These are phyloP conservation scores for Drosophila prosaltans DNA, from an alignment of 1,140 invertebrate species.

Conservation along the genomic window DNA sequence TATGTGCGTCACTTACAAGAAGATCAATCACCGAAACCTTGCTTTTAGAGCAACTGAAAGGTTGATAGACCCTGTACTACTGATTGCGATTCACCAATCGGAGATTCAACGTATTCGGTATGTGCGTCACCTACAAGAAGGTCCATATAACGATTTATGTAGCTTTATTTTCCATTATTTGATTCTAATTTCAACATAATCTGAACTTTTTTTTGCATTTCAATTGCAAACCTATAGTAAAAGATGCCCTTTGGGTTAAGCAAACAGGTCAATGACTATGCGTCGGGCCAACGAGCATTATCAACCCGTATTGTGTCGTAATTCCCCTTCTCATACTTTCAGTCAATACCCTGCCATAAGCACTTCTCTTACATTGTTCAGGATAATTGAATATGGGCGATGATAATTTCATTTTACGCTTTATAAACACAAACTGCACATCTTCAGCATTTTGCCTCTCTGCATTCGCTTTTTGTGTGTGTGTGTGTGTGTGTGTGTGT, in stretches of 20 bases:
- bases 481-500: not conserved
- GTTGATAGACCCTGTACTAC: too few species aligned
- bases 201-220: not conserved
- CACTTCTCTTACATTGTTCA: not conserved
- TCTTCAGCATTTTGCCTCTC: slow-evolving; percentile 29
- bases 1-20: too few species aligned
- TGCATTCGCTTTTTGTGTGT: not conserved
- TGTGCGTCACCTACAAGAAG: too few species aligned
- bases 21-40: too few species aligned
- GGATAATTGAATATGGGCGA: slow-evolving; percentile 74
- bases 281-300: not conserved
- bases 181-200: too few species aligned
- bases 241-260: not conserved
- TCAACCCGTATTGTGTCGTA: not conserved
- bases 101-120: too few species aligned
- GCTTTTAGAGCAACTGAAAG: too few species aligned
- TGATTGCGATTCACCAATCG: too few species aligned
- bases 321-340: not conserved
- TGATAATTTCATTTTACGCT: slow-evolving; percentile 75
- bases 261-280: slow-evolving; percentile 8
- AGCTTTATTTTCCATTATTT: too few species aligned
- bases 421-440: slow-evolving; percentile 71
- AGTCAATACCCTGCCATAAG: not conserved
- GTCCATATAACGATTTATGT: too few species aligned
- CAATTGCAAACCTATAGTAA: too few species aligned